These are phyloP conservation scores for Brachyrhaphis roseni DNA, from an alignment of 2,797 vertebrate genomes.

Conservation along the genomic window DNA sequence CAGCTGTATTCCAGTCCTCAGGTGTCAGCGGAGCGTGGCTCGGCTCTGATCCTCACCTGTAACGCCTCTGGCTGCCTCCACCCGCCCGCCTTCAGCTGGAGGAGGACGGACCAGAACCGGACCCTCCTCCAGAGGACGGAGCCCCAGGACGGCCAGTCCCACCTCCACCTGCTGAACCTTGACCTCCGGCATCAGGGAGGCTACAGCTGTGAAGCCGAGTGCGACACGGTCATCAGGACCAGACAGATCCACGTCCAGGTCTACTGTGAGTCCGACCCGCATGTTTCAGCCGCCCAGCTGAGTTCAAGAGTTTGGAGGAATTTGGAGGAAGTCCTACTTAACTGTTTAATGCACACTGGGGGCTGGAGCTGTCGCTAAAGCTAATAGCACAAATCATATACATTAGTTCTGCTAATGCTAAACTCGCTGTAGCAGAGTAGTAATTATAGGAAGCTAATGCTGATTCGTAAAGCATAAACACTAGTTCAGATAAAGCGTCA, in stretches of 20 bases:
- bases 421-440: too few species aligned
- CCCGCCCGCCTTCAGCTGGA: conserved; percentile 83
- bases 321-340: neutral
- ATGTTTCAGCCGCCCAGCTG: neutral
- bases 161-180: conserved; percentile 79
- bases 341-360: neutral
- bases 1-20: conserved; percentile 75
- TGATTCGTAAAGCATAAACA: too few species aligned
- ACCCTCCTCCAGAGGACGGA: conserved; percentile 51
- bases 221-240: conserved; percentile 61
- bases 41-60: conserved; percentile 78
- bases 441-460: too few species aligned
- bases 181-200: conserved; percentile 70
- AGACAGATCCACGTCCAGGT: conserved; percentile 68
- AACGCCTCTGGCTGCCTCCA: conserved; percentile 75
- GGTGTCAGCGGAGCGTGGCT: conserved; percentile 70
- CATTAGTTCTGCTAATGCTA: too few species aligned
- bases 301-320: neutral
- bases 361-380: too few species aligned
- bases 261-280: conserved; percentile 87
- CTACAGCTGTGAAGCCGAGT: conserved; percentile 84
- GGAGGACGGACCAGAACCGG: conserved; percentile 62
- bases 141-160: conserved; percentile 56
- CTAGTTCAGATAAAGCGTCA: too few species aligned
- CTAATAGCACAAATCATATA: too few species aligned